Base-by-base conservation (phyloP, 2,888 invertebrate genomes). In the Synanthedon tipuliformis region DNA sequence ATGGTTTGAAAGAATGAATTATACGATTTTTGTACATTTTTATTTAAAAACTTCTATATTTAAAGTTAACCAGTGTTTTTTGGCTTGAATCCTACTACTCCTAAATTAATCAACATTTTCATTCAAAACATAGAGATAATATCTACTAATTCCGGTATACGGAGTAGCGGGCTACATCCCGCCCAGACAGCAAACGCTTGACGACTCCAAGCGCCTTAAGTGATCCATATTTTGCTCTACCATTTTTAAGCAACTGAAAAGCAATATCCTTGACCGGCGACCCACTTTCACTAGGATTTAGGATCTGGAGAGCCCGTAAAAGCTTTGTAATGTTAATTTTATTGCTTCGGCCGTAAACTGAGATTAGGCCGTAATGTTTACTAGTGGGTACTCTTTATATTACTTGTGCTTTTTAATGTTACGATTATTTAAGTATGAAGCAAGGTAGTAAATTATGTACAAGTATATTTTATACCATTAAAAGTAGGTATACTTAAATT, bases 291-390 rank as follows among this genome's bases (percentile, higher is more conserved):
- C 52, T 59, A 63, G 64, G 66, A 68, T 66, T 67, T 66, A 73
- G 69, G 71, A 66, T 71, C 69, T 63, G 68, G 70, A 69, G 65
- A 69, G 67, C 63, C 66, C 73, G 69, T 77, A 78, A 79, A 81
- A 67, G 64, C 69, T 69, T 72, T 78, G 73, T 75, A 68, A 66
- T 66, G 66, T 69, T 66, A 66, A 68, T 71, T 78, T 78, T 78
- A 78, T 73, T 68, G 59, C 69, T 52, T 23, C 55, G 57, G 68
- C 66, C 63, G 63, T 79, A 77, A 79, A 76, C 66, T 55, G 65
- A 69, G 75, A 78, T 78, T 75, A 77, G 69, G 69, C 69, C 60
- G 70, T 75, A 67, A 73, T 71, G 55, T 73, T 75, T 77, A 78
- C 66, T 68, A 66, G 65, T 62, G 70, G 69, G 71, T 67, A 69